A percentile compares a stretch with the other conserved stretches of the same genome.
Conservation (phyloP, 2,797 vertebrate genomes). For the Luscinia megarhynchos region DNA sequence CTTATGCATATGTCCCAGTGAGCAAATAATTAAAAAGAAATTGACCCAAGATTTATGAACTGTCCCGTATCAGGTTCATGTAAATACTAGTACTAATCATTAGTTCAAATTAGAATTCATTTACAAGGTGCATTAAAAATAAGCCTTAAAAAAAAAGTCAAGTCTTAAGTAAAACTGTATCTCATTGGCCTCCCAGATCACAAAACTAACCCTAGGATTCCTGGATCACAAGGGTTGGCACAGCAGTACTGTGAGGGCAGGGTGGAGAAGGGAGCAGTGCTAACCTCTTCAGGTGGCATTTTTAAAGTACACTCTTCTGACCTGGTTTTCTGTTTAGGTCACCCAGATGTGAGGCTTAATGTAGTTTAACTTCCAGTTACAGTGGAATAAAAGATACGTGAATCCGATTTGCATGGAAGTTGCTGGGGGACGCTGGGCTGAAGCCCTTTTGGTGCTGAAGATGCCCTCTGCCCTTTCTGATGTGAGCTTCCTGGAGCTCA, state of each 20-base stretch:
- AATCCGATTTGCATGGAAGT: background rate
- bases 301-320: background rate
- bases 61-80: background rate
- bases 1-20: constrained; percentile 48
- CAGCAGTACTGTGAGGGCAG: fast-evolving
- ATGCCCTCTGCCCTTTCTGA: background rate
- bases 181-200: background rate
- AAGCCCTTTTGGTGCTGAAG: background rate
- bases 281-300: background rate
- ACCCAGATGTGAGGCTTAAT: background rate
- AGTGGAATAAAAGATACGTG: fast-evolving
- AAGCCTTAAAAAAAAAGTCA: constrained; percentile 8
- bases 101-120: constrained; percentile 60
- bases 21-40: constrained; percentile 36
- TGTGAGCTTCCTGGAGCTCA: background rate
- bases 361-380: background rate
- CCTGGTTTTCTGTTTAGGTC: background rate
- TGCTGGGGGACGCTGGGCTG: fast-evolving
- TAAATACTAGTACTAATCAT: constrained; percentile 21
- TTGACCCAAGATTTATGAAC: constrained; percentile 17
- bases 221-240: background rate
- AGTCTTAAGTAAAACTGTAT: background rate
- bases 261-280: background rate
- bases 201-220: background rate
- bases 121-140: constrained; percentile 64